Evolutionary conservation across 1,140 invertebrate genomes (phyloP), one percentile per base, ranked within the genome.

Genomic region (Drosophila busckii): DNA sequence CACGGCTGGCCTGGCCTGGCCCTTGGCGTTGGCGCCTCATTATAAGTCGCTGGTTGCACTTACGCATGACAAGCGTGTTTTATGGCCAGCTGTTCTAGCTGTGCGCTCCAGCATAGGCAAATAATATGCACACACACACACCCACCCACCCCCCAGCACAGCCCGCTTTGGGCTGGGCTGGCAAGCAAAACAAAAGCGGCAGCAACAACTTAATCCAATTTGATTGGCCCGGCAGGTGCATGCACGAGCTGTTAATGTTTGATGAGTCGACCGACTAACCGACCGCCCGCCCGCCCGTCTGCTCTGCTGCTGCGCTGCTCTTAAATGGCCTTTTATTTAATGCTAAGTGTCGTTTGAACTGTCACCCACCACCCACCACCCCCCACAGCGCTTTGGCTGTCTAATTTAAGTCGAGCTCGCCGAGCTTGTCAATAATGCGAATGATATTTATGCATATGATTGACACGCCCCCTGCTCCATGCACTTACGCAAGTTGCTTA

Each of bases 291-390:
- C 12, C 12, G 2, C 40, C 9, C 38, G 32, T 31, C 38, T 40
- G 15, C 13, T 42, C 17, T n/a, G n/a, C 28, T 13, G 31, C 23
- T 49, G 67, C 25, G 25, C 54, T 59, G 35, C 38, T 80, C 73
- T 80, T 80, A 80, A 80, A 82, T 80, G 73, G 63, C 75, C 50
- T 80, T 80, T 80, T 82, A 68, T 62, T 80, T 80, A 80, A 80
- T 68, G 50, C 73, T 56, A 80, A 73, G 59, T 73, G 73, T 66
- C 71, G 62, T 54, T 78, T 70, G 61, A n/a, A 48, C 52, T 46
- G 55, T 32, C 20, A 17, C 20, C 53, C 28, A n/a, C 9, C n/a
- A 1, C 12, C 5, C 13, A 6, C 4, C 7, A 15, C 1, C 5
- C 7, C n/a, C 5, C 2, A 1, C 8, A 7, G 5, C 25, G 10